Base-by-base conservation (phyloP, 2,113 vertebrate genomes). In the Corynorhinus townsendii region DNA sequence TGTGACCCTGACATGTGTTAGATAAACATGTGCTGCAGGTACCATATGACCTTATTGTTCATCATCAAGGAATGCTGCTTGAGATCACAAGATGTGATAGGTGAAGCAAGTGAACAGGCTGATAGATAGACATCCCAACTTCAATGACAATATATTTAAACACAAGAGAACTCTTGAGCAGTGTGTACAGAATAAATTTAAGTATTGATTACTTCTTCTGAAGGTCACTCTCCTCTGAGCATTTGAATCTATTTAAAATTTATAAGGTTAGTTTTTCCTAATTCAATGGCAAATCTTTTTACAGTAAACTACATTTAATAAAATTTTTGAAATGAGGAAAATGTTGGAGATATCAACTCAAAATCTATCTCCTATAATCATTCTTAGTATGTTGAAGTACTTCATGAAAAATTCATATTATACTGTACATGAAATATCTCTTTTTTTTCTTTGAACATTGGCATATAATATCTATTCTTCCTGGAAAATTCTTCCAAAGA, bases 121-220 rank as follows among this genome's bases (percentile, higher is more conserved):
- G 62, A 93, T 86, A 92, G 82, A 96, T 80, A 71, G 86, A 89
- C 76, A 94, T n/a, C 20, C 17, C 35, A 47, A 47, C 90, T 16
- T 66, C 68, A 28, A 96, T 86, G 86, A 19, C 96, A 94, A 94
- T 56, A 15, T 86, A 89, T 86, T 93, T 86, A 95, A 96, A 62
- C 82, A 86, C 15, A 85, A 79, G 54, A 90, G 54, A 86, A 76
- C 17, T 82, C 83, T 89, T 20, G 11, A 93, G 38, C 14, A 7
- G 16, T 47, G 68, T 68, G 68, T 54, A 15, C 20, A 90, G 86
- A 96, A 97, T 97, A 94, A 85, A 92, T 95, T 80, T 71, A 95
- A 94, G 62, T 88, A 95, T 84, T 47, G 82, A 97, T 96, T 94
- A 54, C 19, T 66, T 86, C 89, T 82, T 92, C 52, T 93, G 91